Evolutionary conservation across 2,113 vertebrate species (phyloP).

Genomic region (Mesoclemmys tuberculata): DNA sequence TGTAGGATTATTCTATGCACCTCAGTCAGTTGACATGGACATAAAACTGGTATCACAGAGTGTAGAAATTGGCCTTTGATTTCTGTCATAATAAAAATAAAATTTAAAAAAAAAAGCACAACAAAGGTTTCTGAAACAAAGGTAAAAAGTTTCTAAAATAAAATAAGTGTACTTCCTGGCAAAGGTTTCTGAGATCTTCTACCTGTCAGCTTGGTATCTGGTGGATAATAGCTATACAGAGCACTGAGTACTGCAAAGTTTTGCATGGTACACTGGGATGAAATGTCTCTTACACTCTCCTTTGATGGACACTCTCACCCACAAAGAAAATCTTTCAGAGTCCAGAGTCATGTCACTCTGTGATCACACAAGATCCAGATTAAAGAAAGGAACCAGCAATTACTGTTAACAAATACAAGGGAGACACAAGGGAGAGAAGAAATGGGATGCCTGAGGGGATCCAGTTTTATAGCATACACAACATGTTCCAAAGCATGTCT

Average conservation of each 20-base stretch:
- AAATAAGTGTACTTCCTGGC: no score
- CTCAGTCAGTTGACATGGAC: background rate
- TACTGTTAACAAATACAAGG: background rate
- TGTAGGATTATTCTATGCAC: background rate
- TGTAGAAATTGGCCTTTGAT: background rate
- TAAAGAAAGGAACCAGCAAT: background rate
- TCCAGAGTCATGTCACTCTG: background rate
- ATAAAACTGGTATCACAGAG: background rate
- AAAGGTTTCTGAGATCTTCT: no score
- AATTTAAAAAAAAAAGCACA: no score
- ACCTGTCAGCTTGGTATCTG: no score
- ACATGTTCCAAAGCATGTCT: fast-evolving
- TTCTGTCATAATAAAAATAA: background rate
- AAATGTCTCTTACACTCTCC: no score
- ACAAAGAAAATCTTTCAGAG: background rate
- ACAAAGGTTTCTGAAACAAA: no score
- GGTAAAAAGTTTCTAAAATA: no score
- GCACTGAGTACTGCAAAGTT: no score
- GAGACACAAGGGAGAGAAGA: background rate
- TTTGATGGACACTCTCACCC: background rate
- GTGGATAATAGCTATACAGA: no score
- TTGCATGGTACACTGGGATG: no score
- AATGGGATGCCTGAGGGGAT: background rate
- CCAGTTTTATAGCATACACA: fast-evolving
- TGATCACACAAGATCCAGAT: background rate